Conservation (phyloP, 2,888 invertebrate species). For the Subacronicta megacephala region DNA sequence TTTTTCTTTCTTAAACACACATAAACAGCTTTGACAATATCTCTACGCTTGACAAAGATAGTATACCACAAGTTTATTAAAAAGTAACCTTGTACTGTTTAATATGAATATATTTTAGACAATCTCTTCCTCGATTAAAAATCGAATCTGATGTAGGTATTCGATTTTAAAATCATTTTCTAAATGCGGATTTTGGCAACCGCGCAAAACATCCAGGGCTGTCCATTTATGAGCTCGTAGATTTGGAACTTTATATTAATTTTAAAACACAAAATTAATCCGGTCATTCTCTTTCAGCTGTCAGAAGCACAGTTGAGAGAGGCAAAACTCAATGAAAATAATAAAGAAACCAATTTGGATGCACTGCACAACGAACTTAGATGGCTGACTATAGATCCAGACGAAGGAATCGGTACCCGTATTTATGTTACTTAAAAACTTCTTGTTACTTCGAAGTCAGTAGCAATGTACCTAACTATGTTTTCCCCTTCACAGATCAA, state of each 20-base stretch:
- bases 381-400: constrained; percentile 52
- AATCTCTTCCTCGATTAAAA: no score
- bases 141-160: no score
- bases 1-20: constrained; percentile 14
- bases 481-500: constrained; percentile 31
- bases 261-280: background rate
- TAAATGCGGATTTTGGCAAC: no score
- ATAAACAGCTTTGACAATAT: no score
- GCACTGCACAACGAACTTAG: constrained; percentile 48
- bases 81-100: background rate
- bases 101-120: no score
- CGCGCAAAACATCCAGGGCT: no score
- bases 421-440: constrained; percentile 13
- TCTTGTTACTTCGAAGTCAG: background rate
- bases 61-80: no score
- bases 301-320: constrained; percentile 50
- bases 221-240: no score
- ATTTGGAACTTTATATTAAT: background rate
- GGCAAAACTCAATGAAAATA: constrained; percentile 36
- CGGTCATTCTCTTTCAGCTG: constrained; percentile 32
- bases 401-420: constrained; percentile 47
- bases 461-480: background rate
- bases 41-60: no score
- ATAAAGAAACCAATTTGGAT: constrained; percentile 41
- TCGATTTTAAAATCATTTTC: no score